These are phyloP conservation scores for Delichon dasypus DNA, from an alignment of 2,797 vertebrate species.

Conservation along the genomic window DNA sequence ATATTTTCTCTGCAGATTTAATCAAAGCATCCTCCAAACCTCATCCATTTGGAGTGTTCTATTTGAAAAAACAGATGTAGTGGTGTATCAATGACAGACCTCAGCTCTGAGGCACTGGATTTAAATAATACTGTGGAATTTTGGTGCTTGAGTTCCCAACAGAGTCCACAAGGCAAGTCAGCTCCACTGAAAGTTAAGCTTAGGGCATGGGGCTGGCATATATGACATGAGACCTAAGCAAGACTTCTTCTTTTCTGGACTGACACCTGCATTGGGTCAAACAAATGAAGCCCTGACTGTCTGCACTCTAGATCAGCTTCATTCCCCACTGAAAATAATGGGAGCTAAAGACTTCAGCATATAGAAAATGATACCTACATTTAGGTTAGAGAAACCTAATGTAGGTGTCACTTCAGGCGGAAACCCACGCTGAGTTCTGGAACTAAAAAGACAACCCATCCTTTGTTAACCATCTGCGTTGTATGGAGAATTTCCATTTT, in stretches of 20 bases:
- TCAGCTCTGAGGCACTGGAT: background rate
- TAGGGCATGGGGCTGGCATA: background rate
- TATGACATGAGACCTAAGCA: background rate
- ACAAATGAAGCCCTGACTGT: background rate
- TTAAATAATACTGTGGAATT: background rate
- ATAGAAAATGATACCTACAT: no score
- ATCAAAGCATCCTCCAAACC: background rate
- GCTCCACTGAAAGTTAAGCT: background rate
- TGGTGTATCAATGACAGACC: background rate
- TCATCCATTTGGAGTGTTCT: background rate
- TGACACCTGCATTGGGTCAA: background rate
- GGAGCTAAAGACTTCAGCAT: background rate
- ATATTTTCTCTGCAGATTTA: background rate
- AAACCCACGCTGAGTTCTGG: background rate
- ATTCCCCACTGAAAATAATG: background rate
- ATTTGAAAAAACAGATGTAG: background rate
- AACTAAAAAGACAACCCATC: background rate
- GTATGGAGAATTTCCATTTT: background rate
- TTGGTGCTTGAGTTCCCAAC: background rate
- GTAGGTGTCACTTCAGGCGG: background rate
- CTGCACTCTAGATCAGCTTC: background rate
- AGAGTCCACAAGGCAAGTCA: background rate
- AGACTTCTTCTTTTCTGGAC: background rate
- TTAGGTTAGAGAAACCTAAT: background rate
- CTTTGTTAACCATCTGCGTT: background rate